Percentiles rank a stretch among this genome's conserved stretches.
Conservation (phyloP, 2,797 vertebrate species). For the Pangasius djambal region DNA sequence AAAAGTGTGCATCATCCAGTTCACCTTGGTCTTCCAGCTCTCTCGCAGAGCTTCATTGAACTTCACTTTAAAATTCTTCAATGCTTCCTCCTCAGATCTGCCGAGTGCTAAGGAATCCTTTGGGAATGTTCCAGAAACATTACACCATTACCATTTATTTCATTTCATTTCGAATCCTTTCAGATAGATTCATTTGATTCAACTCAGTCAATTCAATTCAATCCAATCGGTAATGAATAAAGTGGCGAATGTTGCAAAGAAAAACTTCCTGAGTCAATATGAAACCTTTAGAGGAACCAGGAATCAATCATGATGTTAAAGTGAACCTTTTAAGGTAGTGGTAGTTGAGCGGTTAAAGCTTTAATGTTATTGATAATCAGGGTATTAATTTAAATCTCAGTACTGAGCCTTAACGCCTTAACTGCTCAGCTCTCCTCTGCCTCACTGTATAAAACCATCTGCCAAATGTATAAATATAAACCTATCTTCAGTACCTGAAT, state of each 20-base stretch:
- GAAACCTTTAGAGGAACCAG: conserved; percentile 4
- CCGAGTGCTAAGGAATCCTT: conserved; percentile 96
- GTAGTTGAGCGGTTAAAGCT: neutral
- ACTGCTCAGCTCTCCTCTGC: neutral
- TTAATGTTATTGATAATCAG: neutral
- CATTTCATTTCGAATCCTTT: neutral
- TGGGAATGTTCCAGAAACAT: conserved; percentile 19
- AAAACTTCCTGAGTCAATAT: neutral
- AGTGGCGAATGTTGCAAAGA: neutral
- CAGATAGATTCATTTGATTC: neutral
- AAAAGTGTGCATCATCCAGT: conserved; percentile 97
- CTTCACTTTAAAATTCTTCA: conserved; percentile 97
- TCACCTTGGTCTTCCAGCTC: conserved; percentile 99
- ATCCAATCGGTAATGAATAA: neutral
- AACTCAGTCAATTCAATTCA: neutral
- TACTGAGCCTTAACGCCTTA: neutral
- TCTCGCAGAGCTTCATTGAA: conserved; percentile 96
- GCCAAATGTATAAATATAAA: neutral
- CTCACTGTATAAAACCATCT: neutral
- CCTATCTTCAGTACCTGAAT: neutral
- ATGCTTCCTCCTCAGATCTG: conserved; percentile 92
- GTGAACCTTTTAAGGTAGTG: neutral
- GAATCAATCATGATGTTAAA: neutral
- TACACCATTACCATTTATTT: neutral
- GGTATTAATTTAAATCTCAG: neutral